These are phyloP conservation scores for Zoanthus gigantus DNA, from an alignment of 92 coral and sea anemone species.

Conservation along the genomic window DNA sequence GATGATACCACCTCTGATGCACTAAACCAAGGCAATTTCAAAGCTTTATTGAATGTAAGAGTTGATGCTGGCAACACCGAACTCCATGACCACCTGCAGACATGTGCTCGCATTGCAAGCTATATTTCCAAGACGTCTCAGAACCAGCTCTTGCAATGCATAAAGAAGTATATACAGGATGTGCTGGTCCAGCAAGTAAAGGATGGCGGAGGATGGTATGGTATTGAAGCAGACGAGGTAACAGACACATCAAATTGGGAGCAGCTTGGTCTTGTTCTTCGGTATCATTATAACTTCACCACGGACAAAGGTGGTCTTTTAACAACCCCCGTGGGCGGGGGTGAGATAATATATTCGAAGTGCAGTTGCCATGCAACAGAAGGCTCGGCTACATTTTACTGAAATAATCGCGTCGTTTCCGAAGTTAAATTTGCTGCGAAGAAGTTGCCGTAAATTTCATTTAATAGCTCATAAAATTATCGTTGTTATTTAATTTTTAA, in stretches of 20 bases:
- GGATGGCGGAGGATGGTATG: conserved; percentile 58
- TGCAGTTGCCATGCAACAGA: not conserved
- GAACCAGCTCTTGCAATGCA: conserved; percentile 68
- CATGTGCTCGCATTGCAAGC: conserved; percentile 57
- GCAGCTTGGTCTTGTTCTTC: conserved; percentile 74
- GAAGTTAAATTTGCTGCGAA: not conserved
- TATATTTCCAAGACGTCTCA: conserved; percentile 69
- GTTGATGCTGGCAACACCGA: conserved; percentile 65
- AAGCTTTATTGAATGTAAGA: conserved; percentile 54
- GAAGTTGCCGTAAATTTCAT: not conserved
- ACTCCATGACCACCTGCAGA: conserved; percentile 67
- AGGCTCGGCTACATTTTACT: conserved; percentile 1
- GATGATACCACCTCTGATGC: conserved; percentile 55
- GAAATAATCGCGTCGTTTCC: not conserved
- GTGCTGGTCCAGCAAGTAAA: conserved; percentile 60
- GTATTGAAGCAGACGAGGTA: conserved; percentile 72
- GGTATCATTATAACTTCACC: conserved; percentile 30
- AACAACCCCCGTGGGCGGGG: conserved; percentile 4
- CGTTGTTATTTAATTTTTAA: not conserved
- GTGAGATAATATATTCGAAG: not conserved
- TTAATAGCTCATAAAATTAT: not conserved
- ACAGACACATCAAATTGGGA: conserved; percentile 73
- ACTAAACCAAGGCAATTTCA: conserved; percentile 60
- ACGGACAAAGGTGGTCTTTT: not conserved
- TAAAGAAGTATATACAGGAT: conserved; percentile 68